Conservation (phyloP, 1,140 invertebrate genomes). For the Eupristina koningsbergeri region DNA sequence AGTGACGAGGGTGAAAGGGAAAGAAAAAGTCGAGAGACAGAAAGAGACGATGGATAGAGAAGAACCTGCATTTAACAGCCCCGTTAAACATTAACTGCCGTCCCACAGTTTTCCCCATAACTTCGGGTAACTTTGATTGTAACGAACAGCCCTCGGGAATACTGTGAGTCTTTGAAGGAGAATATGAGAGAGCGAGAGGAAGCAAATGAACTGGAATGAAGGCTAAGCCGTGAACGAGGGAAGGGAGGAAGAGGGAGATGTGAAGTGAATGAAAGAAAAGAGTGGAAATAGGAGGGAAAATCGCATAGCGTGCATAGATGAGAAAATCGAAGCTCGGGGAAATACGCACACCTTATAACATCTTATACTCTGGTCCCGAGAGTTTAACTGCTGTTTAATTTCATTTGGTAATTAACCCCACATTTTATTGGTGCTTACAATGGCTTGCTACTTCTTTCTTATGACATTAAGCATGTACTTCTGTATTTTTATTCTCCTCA, state of each 20-base stretch:
- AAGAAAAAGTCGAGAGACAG: conserved; percentile 35
- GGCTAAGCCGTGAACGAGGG: not conserved
- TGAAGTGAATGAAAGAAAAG: not conserved
- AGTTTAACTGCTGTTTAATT: conserved; percentile 71
- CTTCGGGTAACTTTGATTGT: conserved; percentile 72
- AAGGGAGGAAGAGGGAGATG: not conserved
- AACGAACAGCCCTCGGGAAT: conserved; percentile 66
- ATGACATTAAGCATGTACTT: conserved; percentile 24
- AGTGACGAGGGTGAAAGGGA: not conserved
- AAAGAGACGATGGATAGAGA: conserved; percentile 48
- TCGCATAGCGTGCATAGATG: not conserved
- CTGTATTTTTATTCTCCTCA: not conserved
- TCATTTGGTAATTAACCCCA: conserved; percentile 69
- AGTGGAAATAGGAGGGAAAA: not conserved
- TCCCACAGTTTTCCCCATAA: conserved; percentile 70
- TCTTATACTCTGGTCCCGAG: conserved; percentile 68
- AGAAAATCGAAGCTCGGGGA: conserved; percentile 52
- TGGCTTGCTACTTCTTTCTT: conserved; percentile 48
- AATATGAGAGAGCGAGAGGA: conserved; percentile 8
- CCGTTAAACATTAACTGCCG: conserved; percentile 72
- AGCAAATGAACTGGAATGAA: conserved; percentile 16
- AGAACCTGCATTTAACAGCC: conserved; percentile 69
- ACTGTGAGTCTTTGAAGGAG: conserved; percentile 46
- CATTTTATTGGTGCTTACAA: conserved; percentile 66
- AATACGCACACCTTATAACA: conserved; percentile 65